Base-by-base conservation (phyloP, 2,113 vertebrate species). In the Cynoglossus semilaevis region DNA sequence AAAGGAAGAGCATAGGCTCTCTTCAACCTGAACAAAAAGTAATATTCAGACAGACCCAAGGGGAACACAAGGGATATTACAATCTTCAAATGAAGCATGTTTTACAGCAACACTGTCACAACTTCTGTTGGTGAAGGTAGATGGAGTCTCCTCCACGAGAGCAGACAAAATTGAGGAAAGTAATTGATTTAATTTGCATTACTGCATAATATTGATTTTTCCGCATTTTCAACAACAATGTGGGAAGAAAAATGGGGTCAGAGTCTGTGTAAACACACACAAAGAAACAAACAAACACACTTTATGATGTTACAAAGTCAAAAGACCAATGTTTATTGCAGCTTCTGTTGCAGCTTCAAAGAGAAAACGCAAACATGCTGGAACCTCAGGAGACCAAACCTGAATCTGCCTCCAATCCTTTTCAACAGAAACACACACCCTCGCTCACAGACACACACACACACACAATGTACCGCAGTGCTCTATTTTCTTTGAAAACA, bases 321-420 rank as follows among this genome's bases (percentile, higher is more conserved):
- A 77, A 75, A 84, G 75, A 81, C 56, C 73, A 50, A 48, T 79
- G 71, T 83, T 85, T 78, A 77, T 78, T 73, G 58, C 61, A 48
- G 77, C 70, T 78, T 84, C 63, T 40, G 14, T 65, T 82, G 49
- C 70, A 42, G 76, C 76, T 81, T 82, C 71, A 81, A 80, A 88
- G 81, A 74, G 76, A 82, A 29, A 86, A 84, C 74, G 85, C 79
- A 83, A 85, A 86, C 81, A 81, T 52, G 44, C 19, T 37, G 56
- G 69, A 87, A 63, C 72, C 85, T 82, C 84, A 53, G 60, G 86
- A 82, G 87, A 85, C 78, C 70, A 85, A 87, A 87, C 87, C 83
- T 88, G 81, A 85, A 89, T 89, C 87, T 89, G 85, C 85, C 87
- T 85, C 67, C 46, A 84, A 81, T 83, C 72, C 68, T 76, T 66